Conservation (phyloP, 2,113 vertebrate species). For the Saiga tatarica region DNA sequence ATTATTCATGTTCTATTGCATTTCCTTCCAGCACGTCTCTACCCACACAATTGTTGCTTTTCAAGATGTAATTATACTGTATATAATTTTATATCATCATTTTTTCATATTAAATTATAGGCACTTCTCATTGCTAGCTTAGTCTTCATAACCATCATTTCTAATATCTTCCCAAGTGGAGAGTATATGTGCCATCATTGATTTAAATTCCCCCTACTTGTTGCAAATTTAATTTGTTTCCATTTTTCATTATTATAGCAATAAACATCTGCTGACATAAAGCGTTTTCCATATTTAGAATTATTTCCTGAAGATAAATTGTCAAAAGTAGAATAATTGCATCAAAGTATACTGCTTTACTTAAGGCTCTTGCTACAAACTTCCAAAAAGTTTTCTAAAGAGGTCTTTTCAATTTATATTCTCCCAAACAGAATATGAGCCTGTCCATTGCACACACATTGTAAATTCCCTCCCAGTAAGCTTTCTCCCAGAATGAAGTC, state of each 20-base stretch:
- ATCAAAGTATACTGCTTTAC: neutral
- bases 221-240: conserved; percentile 31
- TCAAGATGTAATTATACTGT: neutral
- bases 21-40: neutral
- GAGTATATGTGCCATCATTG: neutral
- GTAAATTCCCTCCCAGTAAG: neutral
- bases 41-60: neutral
- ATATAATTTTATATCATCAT: conserved; percentile 15
- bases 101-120: conserved; percentile 25
- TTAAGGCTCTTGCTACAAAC: neutral
- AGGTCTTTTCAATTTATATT: neutral
- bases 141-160: neutral
- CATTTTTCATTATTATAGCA: conserved; percentile 43
- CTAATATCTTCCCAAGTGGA: neutral
- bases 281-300: neutral
- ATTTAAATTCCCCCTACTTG: conserved; percentile 16
- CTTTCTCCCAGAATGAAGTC: neutral
- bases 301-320: conserved; percentile 13
- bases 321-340: neutral
- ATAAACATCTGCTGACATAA: conserved; percentile 4
- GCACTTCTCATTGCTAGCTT: conserved; percentile 18
- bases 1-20: neutral
- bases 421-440: neutral
- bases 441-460: neutral
- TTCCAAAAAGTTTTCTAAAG: neutral